Conservation (phyloP, 2,797 vertebrate genomes). For the Clarias pachynema region DNA sequence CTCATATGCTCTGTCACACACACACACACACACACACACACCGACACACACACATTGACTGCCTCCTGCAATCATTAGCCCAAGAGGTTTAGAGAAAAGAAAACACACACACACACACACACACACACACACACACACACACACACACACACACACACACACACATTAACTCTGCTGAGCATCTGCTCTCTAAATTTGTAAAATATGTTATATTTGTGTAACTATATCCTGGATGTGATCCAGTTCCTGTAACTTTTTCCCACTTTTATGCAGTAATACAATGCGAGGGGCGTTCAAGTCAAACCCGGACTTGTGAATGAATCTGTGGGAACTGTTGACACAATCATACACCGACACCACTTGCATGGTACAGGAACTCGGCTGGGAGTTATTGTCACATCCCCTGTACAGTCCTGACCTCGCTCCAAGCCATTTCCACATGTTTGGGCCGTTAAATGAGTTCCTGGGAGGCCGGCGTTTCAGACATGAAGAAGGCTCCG, state of each 20-base stretch:
- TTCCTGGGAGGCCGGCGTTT: too few species aligned
- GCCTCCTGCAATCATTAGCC: conserved; percentile 42
- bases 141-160: conserved; percentile 15
- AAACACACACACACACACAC: conserved; percentile 1
- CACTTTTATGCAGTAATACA: too few species aligned
- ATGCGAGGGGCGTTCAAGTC: too few species aligned
- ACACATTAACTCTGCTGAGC: not conserved
- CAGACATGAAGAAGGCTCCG: too few species aligned
- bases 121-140: not conserved
- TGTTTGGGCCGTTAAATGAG: too few species aligned
- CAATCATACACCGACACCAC: too few species aligned
- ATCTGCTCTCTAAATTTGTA: not conserved
- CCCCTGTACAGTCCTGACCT: too few species aligned
- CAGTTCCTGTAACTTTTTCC: not conserved
- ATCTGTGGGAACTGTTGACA: too few species aligned
- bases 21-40: conserved; percentile 19
- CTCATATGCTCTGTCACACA: conserved; percentile 9
- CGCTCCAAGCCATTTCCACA: too few species aligned
- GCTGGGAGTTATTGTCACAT: too few species aligned
- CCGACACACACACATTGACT: conserved; percentile 28
- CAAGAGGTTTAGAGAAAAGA: conserved; percentile 29
- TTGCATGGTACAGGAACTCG: too few species aligned
- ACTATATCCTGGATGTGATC: not conserved
- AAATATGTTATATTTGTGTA: not conserved
- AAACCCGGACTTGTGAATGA: too few species aligned